Conservation (phyloP, 1,140 invertebrate genomes). For the Brachionus sp. region DNA sequence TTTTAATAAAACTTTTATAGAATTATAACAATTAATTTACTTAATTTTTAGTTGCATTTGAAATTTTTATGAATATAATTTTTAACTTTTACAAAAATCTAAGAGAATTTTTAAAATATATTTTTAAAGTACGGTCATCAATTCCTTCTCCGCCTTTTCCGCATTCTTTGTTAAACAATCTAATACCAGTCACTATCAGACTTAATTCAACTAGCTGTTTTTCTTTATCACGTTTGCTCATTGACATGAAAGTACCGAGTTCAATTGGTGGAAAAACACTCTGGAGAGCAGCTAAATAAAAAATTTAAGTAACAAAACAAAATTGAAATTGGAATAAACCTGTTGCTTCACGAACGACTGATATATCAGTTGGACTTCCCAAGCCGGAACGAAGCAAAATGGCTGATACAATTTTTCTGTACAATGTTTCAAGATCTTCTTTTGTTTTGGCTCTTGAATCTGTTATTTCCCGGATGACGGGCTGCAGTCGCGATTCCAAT, state of each 20-base stretch:
- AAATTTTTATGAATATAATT: too few species aligned
- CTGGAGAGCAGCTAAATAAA: slow-evolving; percentile 64
- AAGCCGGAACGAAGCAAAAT: slow-evolving; percentile 59
- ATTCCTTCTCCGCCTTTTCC: slow-evolving; percentile 61
- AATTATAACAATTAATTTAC: too few species aligned
- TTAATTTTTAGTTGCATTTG: too few species aligned
- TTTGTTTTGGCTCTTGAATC: slow-evolving; percentile 58
- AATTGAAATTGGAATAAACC: slow-evolving; percentile 48
- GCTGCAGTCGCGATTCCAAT: slow-evolving; percentile 58
- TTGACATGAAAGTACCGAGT: slow-evolving; percentile 65
- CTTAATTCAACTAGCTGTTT: slow-evolving; percentile 59
- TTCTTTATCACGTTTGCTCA: slow-evolving; percentile 61
- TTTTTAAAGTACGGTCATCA: slow-evolving; percentile 54
- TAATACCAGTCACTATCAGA: slow-evolving; percentile 59
- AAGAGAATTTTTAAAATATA: slow-evolving; percentile 27
- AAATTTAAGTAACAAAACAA: neutral
- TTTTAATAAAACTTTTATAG: too few species aligned
- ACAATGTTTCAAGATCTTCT: slow-evolving; percentile 60
- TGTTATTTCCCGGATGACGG: slow-evolving; percentile 59
- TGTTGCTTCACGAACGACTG: slow-evolving; percentile 63
- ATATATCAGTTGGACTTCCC: slow-evolving; percentile 59
- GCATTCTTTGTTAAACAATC: slow-evolving; percentile 61
- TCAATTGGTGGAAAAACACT: slow-evolving; percentile 71
- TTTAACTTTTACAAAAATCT: too few species aligned
- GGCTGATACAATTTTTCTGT: slow-evolving; percentile 60